Evolutionary conservation across 2,113 vertebrate species (phyloP).

Genomic region (Stomatorhinus ivindoensis): DNA sequence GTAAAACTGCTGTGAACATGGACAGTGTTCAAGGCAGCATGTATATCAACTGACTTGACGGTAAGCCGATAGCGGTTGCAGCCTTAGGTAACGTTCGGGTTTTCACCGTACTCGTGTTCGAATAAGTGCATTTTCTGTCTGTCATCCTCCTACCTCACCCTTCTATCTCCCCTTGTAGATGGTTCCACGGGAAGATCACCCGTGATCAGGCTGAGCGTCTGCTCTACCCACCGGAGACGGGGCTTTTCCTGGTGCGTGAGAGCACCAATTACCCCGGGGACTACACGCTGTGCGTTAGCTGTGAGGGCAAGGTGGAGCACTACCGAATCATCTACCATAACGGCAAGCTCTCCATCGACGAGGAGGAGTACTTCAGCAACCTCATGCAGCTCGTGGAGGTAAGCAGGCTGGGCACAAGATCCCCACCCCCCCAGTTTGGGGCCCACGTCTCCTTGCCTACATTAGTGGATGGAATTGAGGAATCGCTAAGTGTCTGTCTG

Average conservation of each 20-base stretch:
- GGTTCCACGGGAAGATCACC: slow-evolving; percentile 97
- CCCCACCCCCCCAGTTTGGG: slow-evolving; percentile 48
- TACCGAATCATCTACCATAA: slow-evolving; percentile 90
- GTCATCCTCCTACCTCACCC: not conserved
- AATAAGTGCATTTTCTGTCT: not conserved
- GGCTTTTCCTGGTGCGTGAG: slow-evolving; percentile 90
- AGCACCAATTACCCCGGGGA: slow-evolving; percentile 97
- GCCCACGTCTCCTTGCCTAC: slow-evolving; percentile 12
- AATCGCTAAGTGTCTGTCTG: not conserved
- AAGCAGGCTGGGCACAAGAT: slow-evolving; percentile 22
- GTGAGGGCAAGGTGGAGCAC: slow-evolving; percentile 92
- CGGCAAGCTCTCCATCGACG: slow-evolving; percentile 89
- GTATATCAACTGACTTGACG: not conserved
- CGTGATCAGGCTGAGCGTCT: slow-evolving; percentile 80
- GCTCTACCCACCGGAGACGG: slow-evolving; percentile 79
- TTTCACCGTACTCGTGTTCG: not conserved
- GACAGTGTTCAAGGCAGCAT: not conserved
- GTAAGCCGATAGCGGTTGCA: not conserved
- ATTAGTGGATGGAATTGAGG: not conserved
- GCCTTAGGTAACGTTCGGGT: not conserved
- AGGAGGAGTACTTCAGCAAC: slow-evolving; percentile 88
- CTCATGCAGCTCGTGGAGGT: slow-evolving; percentile 99
- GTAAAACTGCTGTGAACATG: not conserved
- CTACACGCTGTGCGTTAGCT: slow-evolving; percentile 96
- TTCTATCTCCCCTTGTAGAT: slow-evolving; percentile 53